phyloP scores from a whole-genome alignment of 1,140 invertebrate species.

The Uloborus diversus region DNA sequence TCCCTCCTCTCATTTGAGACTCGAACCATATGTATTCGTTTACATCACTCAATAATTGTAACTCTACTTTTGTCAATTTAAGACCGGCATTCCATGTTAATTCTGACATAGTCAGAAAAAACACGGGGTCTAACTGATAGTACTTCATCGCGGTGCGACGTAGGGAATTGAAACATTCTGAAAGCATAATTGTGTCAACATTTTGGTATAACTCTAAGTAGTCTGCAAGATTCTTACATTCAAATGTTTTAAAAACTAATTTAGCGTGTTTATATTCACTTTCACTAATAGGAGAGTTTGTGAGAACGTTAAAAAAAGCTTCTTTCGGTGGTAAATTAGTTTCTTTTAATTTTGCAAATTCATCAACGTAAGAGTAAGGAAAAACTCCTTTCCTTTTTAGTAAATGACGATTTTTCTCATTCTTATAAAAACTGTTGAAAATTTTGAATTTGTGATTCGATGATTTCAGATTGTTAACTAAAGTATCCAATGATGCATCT shows the following conservation, averaged over 20 bases:
- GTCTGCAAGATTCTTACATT: not conserved
- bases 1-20: not conserved
- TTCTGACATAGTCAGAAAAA: not conserved
- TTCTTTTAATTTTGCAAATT: too few relatives aligned
- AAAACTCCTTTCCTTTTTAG: too few relatives aligned
- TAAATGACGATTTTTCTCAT: too few relatives aligned
- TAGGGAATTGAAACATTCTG: not conserved
- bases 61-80: not conserved
- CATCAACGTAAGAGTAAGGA: too few relatives aligned
- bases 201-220: slow-evolving; percentile 6
- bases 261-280: not conserved
- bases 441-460: too few relatives aligned
- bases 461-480: too few relatives aligned
- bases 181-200: not conserved
- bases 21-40: slow-evolving; percentile 13
- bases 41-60: not conserved
- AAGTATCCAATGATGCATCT: too few relatives aligned
- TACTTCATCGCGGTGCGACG: not conserved
- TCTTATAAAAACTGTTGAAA: too few relatives aligned
- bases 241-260: not conserved
- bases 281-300: not conserved
- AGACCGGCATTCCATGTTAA: not conserved
- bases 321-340: too few relatives aligned
- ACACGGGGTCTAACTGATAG: not conserved
- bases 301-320: too few relatives aligned